Base-by-base conservation (phyloP, 2,888 invertebrate genomes). In the Operophtera brumata region DNA sequence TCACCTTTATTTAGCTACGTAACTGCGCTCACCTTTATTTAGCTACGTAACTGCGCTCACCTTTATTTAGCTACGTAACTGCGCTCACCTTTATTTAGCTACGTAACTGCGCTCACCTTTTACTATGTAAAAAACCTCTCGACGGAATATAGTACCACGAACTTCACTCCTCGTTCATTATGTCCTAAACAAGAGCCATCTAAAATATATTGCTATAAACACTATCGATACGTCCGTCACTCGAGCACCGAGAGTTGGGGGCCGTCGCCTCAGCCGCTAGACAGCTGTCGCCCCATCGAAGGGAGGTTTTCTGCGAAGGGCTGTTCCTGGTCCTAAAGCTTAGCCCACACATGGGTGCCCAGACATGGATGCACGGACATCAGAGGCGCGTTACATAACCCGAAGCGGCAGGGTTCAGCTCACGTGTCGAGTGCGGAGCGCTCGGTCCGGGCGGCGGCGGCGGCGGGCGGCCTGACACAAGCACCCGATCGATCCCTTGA, bases 221-320 rank as follows among this genome's bases (percentile, higher is more conserved):
- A 61, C 55, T 58, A 57, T 58, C 45, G 46, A 41, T 55, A 48
- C 25, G 50, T 62, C 49, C 52, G 60, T 55, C 49, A 67, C 65
- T 51, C 37, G 48, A 61, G 62, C 66, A 59, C 47, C 42, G 61
- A 55, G 61, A 57, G 54, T 52, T 43, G 56, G 55, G 36, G 64
- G 59, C 12, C 28, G 57, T 32, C 56, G 57, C 40, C 57, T 65
- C 57, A 63, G 45, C 55, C 60, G 59, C 48, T 57, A 56, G 64
- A 75, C 97, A 97, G 92, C 96, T 96, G 92, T 97, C 97, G 89
- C 97, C 97, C 97, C 97, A 97, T 91, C 97, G 95, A 82, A 97
- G 94, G 90, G 96, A 96, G 91, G 97, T 97, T 93, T 96, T 97
- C 93, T 97, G 97, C 91, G 96, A 97, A 93, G 97, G 97, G 93